Percentiles rank a stretch among this genome's conserved stretches.
Conservation (phyloP, 2,797 vertebrate species). For the Coendou prehensilis region DNA sequence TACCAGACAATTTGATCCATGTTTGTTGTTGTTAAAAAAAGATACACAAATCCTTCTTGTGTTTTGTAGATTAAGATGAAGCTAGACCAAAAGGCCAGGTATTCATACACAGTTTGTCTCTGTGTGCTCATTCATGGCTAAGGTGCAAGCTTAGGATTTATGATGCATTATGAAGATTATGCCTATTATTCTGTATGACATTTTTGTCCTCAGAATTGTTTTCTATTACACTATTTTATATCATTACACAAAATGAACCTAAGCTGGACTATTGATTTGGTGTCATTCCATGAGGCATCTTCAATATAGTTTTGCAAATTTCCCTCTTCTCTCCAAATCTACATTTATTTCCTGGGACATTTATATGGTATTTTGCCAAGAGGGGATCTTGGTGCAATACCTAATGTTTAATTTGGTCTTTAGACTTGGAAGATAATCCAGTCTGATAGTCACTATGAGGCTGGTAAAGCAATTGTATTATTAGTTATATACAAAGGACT, state of each 20-base stretch:
- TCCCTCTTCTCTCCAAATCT: slow-evolving; percentile 34
- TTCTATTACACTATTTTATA: not conserved
- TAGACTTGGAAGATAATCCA: slow-evolving; percentile 25
- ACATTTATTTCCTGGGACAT: slow-evolving; percentile 18
- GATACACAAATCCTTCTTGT: not conserved
- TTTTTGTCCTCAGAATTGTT: slow-evolving; percentile 40
- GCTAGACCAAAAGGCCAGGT: slow-evolving; percentile 51
- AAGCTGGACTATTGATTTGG: not conserved
- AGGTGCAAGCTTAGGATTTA: slow-evolving; percentile 65
- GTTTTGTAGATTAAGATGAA: slow-evolving; percentile 71
- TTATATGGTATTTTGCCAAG: slow-evolving; percentile 36
- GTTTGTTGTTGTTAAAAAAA: slow-evolving; percentile 27
- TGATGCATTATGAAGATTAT: slow-evolving; percentile 9
- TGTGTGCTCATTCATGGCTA: slow-evolving; percentile 62
- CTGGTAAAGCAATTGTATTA: not conserved
- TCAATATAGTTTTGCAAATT: slow-evolving; percentile 41
- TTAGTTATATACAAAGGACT: not conserved
- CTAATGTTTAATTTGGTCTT: slow-evolving; percentile 15
- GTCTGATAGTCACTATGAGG: not conserved
- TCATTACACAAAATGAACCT: not conserved
- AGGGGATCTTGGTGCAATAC: slow-evolving; percentile 5
- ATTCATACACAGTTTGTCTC: not conserved
- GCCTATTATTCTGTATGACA: not conserved
- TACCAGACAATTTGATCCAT: slow-evolving; percentile 72
- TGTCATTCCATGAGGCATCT: slow-evolving; percentile 32